phyloP scores from a whole-genome alignment of 2,888 invertebrate genomes.

The Pandemis cinnamomeana region DNA sequence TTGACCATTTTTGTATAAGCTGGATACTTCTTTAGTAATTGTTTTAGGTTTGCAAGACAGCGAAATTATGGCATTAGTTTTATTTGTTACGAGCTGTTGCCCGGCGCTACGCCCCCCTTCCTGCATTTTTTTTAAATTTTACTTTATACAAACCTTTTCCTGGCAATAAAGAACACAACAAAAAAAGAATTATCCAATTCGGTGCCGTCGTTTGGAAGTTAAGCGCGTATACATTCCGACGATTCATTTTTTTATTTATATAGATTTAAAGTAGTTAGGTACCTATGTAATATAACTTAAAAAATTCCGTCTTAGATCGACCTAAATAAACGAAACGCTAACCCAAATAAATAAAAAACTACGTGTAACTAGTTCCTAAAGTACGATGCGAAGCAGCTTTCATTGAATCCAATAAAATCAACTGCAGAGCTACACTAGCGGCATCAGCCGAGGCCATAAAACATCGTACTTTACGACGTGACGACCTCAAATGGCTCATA shows the following conservation, averaged over 20 bases:
- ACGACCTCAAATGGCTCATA: conserved; percentile 75
- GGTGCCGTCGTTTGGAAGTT: too few relatives aligned
- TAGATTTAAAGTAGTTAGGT: too few relatives aligned
- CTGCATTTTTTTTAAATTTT: too few relatives aligned
- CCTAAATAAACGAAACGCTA: neutral
- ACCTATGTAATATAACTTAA: neutral
- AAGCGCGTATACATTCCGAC: too few relatives aligned
- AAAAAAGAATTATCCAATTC: too few relatives aligned
- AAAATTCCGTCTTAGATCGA: neutral
- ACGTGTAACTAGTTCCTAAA: conserved; percentile 20
- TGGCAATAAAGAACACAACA: too few relatives aligned
- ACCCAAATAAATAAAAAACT: conserved; percentile 8
- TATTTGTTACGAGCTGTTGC: neutral
- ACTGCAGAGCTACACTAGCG: conserved; percentile 74
- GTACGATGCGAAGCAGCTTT: conserved; percentile 33
- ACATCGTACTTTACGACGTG: conserved; percentile 77
- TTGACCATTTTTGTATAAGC: too few relatives aligned
- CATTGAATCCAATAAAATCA: conserved; percentile 43
- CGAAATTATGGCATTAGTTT: neutral
- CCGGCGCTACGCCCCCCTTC: too few relatives aligned
- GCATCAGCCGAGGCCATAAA: conserved; percentile 77
- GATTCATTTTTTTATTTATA: too few relatives aligned
- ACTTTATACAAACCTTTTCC: too few relatives aligned
- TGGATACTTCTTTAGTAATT: too few relatives aligned
- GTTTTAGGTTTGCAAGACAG: neutral